Evolutionary conservation across 2,797 vertebrate genomes (phyloP).

Genomic region (Chloroceryle amazona): DNA sequence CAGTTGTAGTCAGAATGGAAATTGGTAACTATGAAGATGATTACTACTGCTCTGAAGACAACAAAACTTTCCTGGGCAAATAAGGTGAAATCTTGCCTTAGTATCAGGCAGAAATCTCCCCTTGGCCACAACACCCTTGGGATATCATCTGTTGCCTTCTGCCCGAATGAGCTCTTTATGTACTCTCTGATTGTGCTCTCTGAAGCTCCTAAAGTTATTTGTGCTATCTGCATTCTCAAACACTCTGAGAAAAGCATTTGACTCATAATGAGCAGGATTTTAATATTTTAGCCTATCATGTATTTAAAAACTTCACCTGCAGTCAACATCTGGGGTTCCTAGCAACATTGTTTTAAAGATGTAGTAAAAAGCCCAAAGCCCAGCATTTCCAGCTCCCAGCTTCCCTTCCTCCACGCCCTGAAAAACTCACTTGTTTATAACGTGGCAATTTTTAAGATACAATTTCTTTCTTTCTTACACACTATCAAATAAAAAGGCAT

Average conservation of each 20-base stretch:
- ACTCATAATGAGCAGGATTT: neutral
- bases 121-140: neutral
- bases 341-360: slow-evolving; percentile 24
- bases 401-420: neutral
- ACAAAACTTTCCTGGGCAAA: neutral
- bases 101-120: neutral
- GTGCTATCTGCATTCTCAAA: neutral
- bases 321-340: slow-evolving; percentile 46
- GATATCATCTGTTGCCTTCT: neutral
- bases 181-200: neutral
- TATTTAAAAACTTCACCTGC: slow-evolving; percentile 39
- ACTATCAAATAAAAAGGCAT: slow-evolving; percentile 78
- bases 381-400: neutral
- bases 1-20: neutral
- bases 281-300: slow-evolving; percentile 5
- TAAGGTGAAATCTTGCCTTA: neutral
- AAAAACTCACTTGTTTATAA: slow-evolving; percentile 72
- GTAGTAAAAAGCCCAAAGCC: slow-evolving; percentile 28
- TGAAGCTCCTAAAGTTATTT: neutral
- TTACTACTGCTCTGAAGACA: neutral
- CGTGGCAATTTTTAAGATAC: slow-evolving; percentile 67
- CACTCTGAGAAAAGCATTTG: neutral
- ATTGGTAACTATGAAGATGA: neutral
- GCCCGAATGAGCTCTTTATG: neutral
- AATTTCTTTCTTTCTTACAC: slow-evolving; percentile 57